Base-by-base conservation (phyloP, 92 coral and sea anemone genomes). In the Paramuricea clavata region DNA sequence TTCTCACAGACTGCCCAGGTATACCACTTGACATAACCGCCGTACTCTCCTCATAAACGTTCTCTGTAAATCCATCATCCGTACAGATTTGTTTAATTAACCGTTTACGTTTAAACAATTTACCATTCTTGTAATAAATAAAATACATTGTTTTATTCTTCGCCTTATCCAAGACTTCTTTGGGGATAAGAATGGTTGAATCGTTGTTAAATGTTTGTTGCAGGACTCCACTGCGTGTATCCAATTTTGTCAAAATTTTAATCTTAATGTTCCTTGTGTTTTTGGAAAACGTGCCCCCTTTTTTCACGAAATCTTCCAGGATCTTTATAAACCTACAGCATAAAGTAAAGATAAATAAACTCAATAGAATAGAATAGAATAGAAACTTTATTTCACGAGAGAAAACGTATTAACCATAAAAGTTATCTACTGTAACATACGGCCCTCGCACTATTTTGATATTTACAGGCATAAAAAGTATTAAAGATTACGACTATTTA, bases 11-110 rank as follows among this genome's bases (percentile, higher is more conserved):
- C 22, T 85, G 83, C 23, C 91, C 93, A 21, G 88, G 87, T 74
- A 97, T 74, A 88, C 98, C 95, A 32, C 97, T 93, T 21, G 99
- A 89, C 60, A 97, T 74, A 11, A 97, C 98, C 0, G 99, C 93
- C 22, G 97, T 91, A 60, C 98, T 93, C 75, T 85, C 90, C 11
- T 94, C 87, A 16, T 92, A 81, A 19, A 89, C 50, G 35, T 90
- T 80, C 5, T 91, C 90, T 25, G 95, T 86, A 47, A 93, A 97
- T 10, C 99, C 93, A n/a, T 33, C 54, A 49, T 93, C 93, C 76
- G 61, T 43, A 50, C 99, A 97, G 35, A 90, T 91, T 76, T 93
- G 93, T 17, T 87, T 85, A 3, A 67, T 74, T 12, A 90, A 89
- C 71, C 87, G 95, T 25, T 92, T 93, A 0, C 97, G 95, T 77